Evolutionary conservation across 2,113 vertebrate species (phyloP).

Genomic region (Leptobrachium ailaonicum): DNA sequence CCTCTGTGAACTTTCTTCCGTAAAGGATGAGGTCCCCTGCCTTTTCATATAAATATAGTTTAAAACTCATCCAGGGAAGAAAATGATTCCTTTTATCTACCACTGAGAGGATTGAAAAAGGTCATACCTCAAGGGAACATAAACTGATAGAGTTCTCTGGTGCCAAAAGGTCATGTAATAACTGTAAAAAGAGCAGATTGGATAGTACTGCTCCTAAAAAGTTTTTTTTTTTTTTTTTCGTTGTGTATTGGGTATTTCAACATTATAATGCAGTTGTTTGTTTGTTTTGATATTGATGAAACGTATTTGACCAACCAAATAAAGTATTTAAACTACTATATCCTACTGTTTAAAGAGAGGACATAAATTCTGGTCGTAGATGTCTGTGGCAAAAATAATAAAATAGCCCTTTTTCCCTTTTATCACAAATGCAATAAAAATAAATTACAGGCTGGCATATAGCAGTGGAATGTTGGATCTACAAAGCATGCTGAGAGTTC

Average conservation of each 20-base stretch:
- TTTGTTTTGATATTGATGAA: slow-evolving; percentile 20
- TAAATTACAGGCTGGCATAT: no score
- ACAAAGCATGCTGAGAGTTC: no score
- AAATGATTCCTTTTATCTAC: slow-evolving; percentile 47
- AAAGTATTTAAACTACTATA: slow-evolving; percentile 17
- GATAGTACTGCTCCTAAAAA: slow-evolving; percentile 7
- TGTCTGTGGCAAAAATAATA: no score
- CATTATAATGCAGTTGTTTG: slow-evolving; percentile 13
- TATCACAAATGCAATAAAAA: no score
- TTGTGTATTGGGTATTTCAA: slow-evolving; percentile 18
- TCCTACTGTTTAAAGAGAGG: neutral
- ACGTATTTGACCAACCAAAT: slow-evolving; percentile 23
- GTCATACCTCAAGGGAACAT: slow-evolving; percentile 46
- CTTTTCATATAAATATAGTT: slow-evolving; percentile 46
- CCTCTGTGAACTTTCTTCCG: slow-evolving; percentile 41
- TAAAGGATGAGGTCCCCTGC: slow-evolving; percentile 41
- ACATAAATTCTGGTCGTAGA: no score
- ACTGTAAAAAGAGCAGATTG: slow-evolving; percentile 34
- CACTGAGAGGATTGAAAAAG: slow-evolving; percentile 44
- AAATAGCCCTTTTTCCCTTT: no score
- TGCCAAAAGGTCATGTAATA: slow-evolving; percentile 44
- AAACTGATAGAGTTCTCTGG: slow-evolving; percentile 46
- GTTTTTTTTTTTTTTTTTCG: slow-evolving; percentile 33
- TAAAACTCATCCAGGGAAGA: slow-evolving; percentile 43
- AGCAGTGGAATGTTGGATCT: no score